Evolutionary conservation across 1,140 invertebrate species (phyloP), one percentile per base, ranked within the genome.

Genomic region (Conus ventricosus): DNA sequence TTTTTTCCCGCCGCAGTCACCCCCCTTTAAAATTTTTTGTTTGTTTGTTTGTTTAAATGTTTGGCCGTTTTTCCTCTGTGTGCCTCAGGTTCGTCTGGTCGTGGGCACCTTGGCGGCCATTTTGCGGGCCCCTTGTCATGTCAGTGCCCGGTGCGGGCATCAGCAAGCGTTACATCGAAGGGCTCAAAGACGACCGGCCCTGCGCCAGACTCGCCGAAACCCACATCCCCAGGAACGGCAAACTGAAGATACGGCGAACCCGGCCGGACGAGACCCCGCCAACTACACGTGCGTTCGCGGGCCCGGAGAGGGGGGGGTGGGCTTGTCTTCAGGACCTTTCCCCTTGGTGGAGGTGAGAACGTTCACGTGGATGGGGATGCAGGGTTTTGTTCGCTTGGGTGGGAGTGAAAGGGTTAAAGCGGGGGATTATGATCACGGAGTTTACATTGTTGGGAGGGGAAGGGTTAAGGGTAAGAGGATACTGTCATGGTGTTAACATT

Each of bases 211-310:
- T 17, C 63, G 85, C 78, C 88, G 91, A 15, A 15, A 60, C 92
- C 2, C 88, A 89, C 23, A 63, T 91, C n/a, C 90, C 90, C 5
- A 87, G 82, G 71, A 88, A 83, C 55, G 90, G 83, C 63, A 90
- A 90, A 80, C 86, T 93, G 51, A 89, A 90, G 88, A 92, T 93
- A 27, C 90, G 87, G 75, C 91, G 89, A 83, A 85, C 81, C 57
- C 82, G 90, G 23, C 90, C 88, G 55, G 90, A 91, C n/a, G 84
- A 20, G 92, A 92, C 76, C 80, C 87, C 55, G 93, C 90, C 17
- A 88, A 88, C n/a, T 93, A 92, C 80, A 91, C 92, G 5, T 93
- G 93, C 82, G 87, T 91, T 91, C 76, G 89, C 90, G 39, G 90
- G 89, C 51, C 80, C 83, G 4, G 78, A 91, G 23, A 87, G 82